These are phyloP conservation scores for Ptilonorhynchus violaceus DNA, from an alignment of 2,113 vertebrate genomes.

Conservation along the genomic window DNA sequence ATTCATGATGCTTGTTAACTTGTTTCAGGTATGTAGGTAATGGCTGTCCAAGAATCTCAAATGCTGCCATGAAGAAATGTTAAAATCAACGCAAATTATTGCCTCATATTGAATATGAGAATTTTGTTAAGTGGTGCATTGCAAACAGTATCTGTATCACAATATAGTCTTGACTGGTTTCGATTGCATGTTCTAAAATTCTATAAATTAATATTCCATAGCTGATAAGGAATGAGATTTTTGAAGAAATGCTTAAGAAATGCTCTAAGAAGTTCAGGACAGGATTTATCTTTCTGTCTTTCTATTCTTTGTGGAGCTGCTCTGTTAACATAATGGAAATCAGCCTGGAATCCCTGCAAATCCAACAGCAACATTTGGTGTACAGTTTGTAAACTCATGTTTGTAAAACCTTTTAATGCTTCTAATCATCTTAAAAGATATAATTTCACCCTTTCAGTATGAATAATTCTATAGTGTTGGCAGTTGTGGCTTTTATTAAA, in stretches of 20 bases:
- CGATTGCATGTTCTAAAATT: background rate
- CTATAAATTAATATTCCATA: background rate
- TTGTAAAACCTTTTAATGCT: background rate
- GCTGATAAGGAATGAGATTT: background rate
- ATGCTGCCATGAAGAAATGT: background rate
- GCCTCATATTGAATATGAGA: background rate
- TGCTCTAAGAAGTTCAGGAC: background rate
- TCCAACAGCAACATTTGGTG: background rate
- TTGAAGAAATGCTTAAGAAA: background rate
- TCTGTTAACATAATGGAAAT: background rate
- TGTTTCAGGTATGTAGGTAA: background rate
- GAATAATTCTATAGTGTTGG: background rate
- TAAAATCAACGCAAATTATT: background rate
- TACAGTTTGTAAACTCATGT: background rate
- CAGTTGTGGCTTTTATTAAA: background rate
- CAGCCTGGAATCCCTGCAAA: background rate
- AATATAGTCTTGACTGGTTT: background rate
- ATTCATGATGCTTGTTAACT: background rate
- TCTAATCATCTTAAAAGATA: background rate
- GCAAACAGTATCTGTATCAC: background rate
- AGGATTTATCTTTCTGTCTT: background rate
- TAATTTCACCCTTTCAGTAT: background rate
- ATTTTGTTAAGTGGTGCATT: background rate
- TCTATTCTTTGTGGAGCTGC: background rate
- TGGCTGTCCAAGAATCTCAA: background rate